These are phyloP conservation scores for Meteorus cinctellus DNA, from an alignment of 2,888 invertebrate genomes.

Conservation along the genomic window DNA sequence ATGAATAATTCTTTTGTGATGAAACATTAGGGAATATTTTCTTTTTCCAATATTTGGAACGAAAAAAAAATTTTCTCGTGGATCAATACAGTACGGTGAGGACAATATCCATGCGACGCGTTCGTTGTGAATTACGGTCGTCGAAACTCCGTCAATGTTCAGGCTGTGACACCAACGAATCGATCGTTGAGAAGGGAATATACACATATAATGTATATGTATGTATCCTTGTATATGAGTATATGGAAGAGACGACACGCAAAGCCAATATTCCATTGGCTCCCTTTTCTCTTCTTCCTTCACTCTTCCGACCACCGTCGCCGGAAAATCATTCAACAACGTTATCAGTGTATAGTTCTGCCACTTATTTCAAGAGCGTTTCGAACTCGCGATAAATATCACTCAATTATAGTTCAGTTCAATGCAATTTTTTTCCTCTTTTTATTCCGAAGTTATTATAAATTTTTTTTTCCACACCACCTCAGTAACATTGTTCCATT, in stretches of 20 bases:
- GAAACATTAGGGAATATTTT: background rate
- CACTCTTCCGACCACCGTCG: background rate
- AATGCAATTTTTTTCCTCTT: background rate
- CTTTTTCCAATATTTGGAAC: background rate
- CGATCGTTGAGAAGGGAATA: slow-evolving; percentile 30
- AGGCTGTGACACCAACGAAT: slow-evolving; percentile 41
- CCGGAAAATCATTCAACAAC: slow-evolving; percentile 35
- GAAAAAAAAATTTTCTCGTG: slow-evolving; percentile 13
- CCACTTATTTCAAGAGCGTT: slow-evolving; percentile 27
- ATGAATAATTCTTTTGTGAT: slow-evolving; percentile 11
- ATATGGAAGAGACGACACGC: slow-evolving; percentile 29
- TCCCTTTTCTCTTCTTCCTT: background rate
- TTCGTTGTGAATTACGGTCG: slow-evolving; percentile 37
- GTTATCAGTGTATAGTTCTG: slow-evolving; percentile 23
- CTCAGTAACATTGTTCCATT: background rate
- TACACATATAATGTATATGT: background rate
- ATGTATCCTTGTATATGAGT: background rate
- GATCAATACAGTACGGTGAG: slow-evolving; percentile 41
- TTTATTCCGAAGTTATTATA: background rate
- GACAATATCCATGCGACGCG: slow-evolving; percentile 34
- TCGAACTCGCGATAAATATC: slow-evolving; percentile 5
- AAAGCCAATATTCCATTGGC: slow-evolving; percentile 35
- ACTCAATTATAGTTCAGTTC: background rate
- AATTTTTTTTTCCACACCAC: background rate
- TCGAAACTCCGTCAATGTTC: slow-evolving; percentile 38